phyloP scores from a whole-genome alignment of 1,140 invertebrate species.

The Drosophila tropicalis region DNA sequence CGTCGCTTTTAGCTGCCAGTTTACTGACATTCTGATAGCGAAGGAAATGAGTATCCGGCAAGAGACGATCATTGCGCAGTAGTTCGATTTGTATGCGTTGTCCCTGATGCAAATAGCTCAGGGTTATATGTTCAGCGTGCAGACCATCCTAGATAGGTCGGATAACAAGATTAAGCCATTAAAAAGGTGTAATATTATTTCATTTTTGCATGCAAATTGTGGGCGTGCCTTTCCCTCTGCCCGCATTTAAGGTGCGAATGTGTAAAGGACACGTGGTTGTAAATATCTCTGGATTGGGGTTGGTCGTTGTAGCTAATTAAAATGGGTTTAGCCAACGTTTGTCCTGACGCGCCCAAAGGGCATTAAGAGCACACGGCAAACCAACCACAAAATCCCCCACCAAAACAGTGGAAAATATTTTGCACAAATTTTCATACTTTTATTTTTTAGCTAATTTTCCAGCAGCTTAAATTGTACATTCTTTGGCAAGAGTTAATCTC shows the following conservation, averaged over 20 bases:
- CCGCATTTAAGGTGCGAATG: constrained; percentile 51
- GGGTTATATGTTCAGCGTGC: constrained; percentile 88
- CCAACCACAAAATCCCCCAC: not conserved
- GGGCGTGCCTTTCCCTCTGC: constrained; percentile 26
- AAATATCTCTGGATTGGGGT: constrained; percentile 3
- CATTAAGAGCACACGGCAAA: not conserved
- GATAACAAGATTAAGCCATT: constrained; percentile 59
- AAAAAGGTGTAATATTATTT: constrained; percentile 22
- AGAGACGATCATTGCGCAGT: constrained; percentile 89
- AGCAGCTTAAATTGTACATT: constrained; percentile 23
- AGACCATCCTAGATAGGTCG: constrained; percentile 85
- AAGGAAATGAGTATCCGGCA: constrained; percentile 89
- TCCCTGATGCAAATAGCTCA: constrained; percentile 88
- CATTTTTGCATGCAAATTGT: constrained; percentile 61
- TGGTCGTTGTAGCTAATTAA: constrained; percentile 67
- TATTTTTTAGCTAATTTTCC: not conserved
- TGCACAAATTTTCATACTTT: constrained; percentile 1
- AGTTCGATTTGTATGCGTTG: constrained; percentile 89
- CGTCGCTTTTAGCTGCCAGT: constrained; percentile 56
- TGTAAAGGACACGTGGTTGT: constrained; percentile 33
- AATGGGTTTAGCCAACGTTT: constrained; percentile 44
- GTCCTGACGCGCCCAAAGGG: not conserved
- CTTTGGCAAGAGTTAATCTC: not conserved
- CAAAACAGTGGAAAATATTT: constrained; percentile 15
- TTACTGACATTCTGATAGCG: constrained; percentile 87